Evolutionary conservation across 2,113 vertebrate genomes (phyloP).

Genomic region (Noturus placidus): DNA sequence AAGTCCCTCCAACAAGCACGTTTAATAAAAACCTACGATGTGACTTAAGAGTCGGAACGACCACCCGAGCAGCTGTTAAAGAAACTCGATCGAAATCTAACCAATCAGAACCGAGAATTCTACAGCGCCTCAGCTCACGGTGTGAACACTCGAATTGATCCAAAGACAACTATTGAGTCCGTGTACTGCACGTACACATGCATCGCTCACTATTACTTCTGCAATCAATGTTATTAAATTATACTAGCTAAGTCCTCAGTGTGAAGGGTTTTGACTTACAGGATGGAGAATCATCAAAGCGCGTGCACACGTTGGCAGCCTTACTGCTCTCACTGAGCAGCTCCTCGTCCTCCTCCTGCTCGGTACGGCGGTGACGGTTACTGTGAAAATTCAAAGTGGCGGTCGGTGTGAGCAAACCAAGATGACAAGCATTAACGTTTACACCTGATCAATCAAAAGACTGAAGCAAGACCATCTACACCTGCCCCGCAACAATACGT

Average conservation of each 20-base stretch:
- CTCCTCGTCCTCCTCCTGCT: conserved; percentile 97
- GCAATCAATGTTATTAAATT: background rate
- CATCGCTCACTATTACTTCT: background rate
- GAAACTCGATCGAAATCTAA: background rate
- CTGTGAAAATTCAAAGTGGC: conserved; percentile 61
- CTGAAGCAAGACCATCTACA: background rate
- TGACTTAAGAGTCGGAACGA: no score
- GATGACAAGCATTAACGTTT: background rate
- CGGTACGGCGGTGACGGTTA: conserved; percentile 92
- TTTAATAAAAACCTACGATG: no score
- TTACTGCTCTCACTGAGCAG: conserved; percentile 93
- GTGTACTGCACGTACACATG: background rate
- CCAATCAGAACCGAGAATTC: background rate
- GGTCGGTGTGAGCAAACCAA: background rate
- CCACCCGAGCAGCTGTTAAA: no score
- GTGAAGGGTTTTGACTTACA: conserved; percentile 73
- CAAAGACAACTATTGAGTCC: background rate
- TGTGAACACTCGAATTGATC: no score
- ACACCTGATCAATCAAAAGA: background rate
- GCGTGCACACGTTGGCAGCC: conserved; percentile 91
- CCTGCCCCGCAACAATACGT: background rate
- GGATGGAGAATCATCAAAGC: conserved; percentile 95
- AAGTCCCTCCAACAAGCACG: no score
- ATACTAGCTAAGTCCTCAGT: background rate
- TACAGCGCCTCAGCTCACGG: background rate